phyloP scores from a whole-genome alignment of 2,888 invertebrate genomes.

The Chironomus tentans region DNA sequence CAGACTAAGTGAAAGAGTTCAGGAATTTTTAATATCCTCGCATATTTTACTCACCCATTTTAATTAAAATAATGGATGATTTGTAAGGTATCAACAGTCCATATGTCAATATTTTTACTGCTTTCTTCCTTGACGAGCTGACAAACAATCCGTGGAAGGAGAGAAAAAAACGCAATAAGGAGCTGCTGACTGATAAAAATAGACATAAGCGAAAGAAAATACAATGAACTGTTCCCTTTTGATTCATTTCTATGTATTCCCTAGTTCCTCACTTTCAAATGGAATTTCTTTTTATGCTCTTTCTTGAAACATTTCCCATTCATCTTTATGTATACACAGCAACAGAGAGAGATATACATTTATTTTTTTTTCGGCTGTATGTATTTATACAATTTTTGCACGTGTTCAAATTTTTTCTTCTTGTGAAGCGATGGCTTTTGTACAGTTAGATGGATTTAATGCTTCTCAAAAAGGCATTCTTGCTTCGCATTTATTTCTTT shows the following conservation, averaged over 20 bases:
- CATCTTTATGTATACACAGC: background rate
- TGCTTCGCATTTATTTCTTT: background rate
- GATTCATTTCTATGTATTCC: slow-evolving; percentile 14
- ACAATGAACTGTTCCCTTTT: background rate
- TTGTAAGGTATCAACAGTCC: slow-evolving; percentile 19
- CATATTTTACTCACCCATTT: background rate
- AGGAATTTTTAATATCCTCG: slow-evolving; percentile 21
- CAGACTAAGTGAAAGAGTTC: background rate
- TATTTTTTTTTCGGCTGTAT: background rate
- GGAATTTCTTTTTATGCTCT: slow-evolving; percentile 20
- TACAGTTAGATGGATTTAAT: slow-evolving; percentile 17
- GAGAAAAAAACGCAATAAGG: no score
- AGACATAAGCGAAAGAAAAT: background rate
- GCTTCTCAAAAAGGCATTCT: slow-evolving; percentile 15
- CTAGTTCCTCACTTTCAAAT: slow-evolving; percentile 7
- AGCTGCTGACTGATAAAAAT: background rate
- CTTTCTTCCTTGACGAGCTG: background rate
- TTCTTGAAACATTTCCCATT: slow-evolving; percentile 6
- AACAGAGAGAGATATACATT: background rate
- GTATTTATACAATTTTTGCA: slow-evolving; percentile 20
- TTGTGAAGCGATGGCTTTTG: slow-evolving; percentile 18
- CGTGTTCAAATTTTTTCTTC: slow-evolving; percentile 22
- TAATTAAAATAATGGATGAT: slow-evolving; percentile 23
- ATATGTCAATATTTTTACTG: slow-evolving; percentile 19
- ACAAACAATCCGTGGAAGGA: background rate